These are phyloP conservation scores for Apogon hyalosoma DNA, from an alignment of 2,797 vertebrate genomes.

Conservation along the genomic window DNA sequence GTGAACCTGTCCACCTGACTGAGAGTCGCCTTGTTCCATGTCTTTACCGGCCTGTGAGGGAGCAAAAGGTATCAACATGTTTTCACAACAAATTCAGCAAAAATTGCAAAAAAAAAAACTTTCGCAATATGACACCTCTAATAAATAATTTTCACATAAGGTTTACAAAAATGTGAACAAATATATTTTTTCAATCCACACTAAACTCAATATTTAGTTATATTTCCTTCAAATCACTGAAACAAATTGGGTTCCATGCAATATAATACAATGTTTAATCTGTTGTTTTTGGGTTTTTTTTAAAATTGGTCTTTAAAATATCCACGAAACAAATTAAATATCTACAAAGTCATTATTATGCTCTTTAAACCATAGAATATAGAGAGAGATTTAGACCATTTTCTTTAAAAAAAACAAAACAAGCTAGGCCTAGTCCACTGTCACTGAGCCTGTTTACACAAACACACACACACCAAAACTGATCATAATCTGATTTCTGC, in stretches of 20 bases:
- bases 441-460: too few relatives aligned
- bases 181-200: neutral
- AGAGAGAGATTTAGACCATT: too few relatives aligned
- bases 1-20: conserved; percentile 82
- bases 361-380: too few relatives aligned
- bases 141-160: neutral
- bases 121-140: neutral
- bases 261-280: too few relatives aligned
- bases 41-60: conserved; percentile 67
- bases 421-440: too few relatives aligned
- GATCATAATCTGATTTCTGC: too few relatives aligned
- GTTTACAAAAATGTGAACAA: neutral
- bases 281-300: too few relatives aligned
- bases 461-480: too few relatives aligned
- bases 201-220: neutral
- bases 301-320: too few relatives aligned
- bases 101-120: conserved; percentile 2
- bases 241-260: neutral
- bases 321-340: too few relatives aligned
- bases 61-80: conserved; percentile 19
- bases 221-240: neutral
- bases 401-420: too few relatives aligned
- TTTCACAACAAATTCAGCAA: neutral
- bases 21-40: conserved; percentile 79
- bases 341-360: too few relatives aligned